Evolutionary conservation across 2,113 vertebrate species (phyloP).

Genomic region (Gnathonemus echidnorhynchus): DNA sequence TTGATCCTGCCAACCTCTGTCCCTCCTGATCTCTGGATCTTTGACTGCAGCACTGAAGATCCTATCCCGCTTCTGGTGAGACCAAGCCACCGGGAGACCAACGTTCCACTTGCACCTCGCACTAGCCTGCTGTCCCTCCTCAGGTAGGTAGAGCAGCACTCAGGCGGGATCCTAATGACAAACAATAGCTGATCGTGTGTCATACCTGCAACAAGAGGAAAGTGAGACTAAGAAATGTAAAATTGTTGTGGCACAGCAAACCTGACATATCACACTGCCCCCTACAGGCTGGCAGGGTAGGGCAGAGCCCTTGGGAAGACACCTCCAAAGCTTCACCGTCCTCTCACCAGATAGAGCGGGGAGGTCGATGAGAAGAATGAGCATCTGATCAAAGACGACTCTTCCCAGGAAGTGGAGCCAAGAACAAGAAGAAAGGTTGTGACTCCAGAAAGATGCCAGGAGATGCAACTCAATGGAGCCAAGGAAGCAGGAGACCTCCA

Average conservation of each 20-base stretch:
- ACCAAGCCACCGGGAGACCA: background rate
- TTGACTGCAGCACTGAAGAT: constrained; percentile 43
- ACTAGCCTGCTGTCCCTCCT: constrained; percentile 37
- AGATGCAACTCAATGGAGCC: background rate
- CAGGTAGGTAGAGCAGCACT: constrained; percentile 43
- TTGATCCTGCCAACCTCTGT: constrained; percentile 23
- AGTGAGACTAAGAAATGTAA: background rate
- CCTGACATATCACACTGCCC: background rate
- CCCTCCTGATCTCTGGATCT: background rate
- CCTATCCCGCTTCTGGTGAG: background rate
- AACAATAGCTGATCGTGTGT: background rate
- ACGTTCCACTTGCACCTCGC: background rate
- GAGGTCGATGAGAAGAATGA: background rate
- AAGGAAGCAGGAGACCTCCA: background rate
- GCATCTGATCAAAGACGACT: constrained; percentile 18
- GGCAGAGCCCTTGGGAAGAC: constrained; percentile 17
- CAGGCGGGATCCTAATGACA: background rate
- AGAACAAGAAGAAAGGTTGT: background rate
- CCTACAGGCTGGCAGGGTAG: constrained; percentile 38
- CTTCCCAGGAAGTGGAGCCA: background rate
- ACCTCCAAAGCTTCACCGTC: constrained; percentile 1
- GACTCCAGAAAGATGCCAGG: background rate
- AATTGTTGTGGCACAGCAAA: background rate
- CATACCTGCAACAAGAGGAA: too few species aligned
- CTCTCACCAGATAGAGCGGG: constrained; percentile 24